Evolutionary conservation across 1,140 invertebrate genomes (phyloP), one percentile per base, ranked within the genome.

Genomic region (Drosophila novamexicana): DNA sequence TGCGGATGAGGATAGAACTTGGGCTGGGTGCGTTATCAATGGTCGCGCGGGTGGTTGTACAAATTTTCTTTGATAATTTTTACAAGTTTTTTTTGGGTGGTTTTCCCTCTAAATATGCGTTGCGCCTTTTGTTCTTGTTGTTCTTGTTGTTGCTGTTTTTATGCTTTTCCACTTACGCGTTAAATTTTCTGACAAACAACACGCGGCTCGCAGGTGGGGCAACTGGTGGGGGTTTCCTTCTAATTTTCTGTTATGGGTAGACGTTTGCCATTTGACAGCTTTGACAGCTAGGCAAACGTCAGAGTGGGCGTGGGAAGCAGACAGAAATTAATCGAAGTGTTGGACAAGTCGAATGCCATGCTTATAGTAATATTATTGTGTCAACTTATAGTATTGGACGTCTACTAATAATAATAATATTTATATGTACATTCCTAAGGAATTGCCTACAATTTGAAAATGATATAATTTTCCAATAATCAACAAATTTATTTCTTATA

Each of bases 61-160:
- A 78, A 75, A 81, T 82, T 82, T 88, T 66, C 70, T 86, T 80
- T 80, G 79, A 88, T 88, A 88, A 88, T 82, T 88, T 86, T 77
- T 68, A 57, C 44, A 67, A 73, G 59, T 57, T 66, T 62, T 73
- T 65, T 64, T 62, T 68, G 29, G 68, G 49, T 58, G 44, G 22
- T 58, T 66, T 69, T 70, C 68, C 54, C 65, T 52, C 40, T 64
- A n/a, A 37, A 66, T 74, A 63, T 63, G 57, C 52, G 56, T n/a
- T 34, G 52, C 29, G 40, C 22, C n/a, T 57, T 69, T 69, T 42
- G 2, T 29, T 9, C 45, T 42, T 49, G 18, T 57, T 62, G 61
- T 66, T 71, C 36, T 64, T 54, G 64, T 37, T 58, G 61, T 67
- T 79, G 67, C 67, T 78, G 58, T 77, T 79, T 76, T 76, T 68